Conservation (phyloP, 2,113 vertebrate species). For the Anser brachyrhynchus region DNA sequence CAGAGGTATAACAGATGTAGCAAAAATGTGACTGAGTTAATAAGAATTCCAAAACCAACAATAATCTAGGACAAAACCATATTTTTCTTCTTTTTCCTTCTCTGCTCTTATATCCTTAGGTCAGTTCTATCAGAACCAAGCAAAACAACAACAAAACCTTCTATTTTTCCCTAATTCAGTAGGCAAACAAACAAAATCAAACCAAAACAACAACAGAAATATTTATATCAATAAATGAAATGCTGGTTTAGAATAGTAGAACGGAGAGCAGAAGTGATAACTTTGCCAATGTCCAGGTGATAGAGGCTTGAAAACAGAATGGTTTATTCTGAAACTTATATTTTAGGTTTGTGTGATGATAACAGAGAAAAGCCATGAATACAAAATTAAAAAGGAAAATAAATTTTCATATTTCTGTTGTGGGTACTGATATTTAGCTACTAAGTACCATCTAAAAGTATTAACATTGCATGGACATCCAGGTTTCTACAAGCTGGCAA, state of each 20-base stretch:
- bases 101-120: background rate
- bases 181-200: background rate
- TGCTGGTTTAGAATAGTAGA: background rate
- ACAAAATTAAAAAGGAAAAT: background rate
- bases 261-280: background rate
- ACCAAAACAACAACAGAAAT: no score
- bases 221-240: background rate
- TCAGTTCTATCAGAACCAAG: background rate
- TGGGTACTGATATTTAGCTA: background rate
- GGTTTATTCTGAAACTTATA: background rate
- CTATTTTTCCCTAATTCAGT: background rate
- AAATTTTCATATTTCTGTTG: background rate
- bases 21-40: background rate
- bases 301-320: background rate
- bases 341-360: background rate
- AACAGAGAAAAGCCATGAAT: background rate
- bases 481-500: background rate
- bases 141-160: background rate
- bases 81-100: background rate
- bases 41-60: background rate
- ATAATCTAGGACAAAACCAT: accelerated
- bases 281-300: background rate
- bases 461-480: background rate
- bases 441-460: background rate
- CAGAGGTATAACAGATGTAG: background rate